phyloP scores from a whole-genome alignment of 2,797 vertebrate genomes.

The Anguilla pacifica region DNA sequence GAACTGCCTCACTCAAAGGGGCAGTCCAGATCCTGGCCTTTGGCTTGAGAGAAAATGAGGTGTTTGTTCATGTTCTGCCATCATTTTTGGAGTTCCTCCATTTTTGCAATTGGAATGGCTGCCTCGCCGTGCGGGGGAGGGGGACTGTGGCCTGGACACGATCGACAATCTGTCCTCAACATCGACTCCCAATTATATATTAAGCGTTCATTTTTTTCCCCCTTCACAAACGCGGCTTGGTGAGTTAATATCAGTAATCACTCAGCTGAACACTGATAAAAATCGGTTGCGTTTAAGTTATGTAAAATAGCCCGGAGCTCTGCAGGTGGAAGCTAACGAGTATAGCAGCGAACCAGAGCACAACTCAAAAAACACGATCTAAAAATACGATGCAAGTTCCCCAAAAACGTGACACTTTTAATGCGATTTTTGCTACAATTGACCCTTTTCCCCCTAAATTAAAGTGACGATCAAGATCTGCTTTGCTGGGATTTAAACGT shows the following conservation, averaged over 20 bases:
- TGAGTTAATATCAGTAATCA: neutral
- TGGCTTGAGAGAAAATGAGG: neutral
- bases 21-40: neutral
- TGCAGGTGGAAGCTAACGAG: too few species aligned
- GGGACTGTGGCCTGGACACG: neutral
- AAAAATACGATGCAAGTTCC: neutral
- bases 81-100: neutral
- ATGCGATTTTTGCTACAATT: neutral
- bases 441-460: neutral
- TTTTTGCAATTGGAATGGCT: neutral
- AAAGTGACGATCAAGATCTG: constrained; percentile 2
- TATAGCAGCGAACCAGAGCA: neutral
- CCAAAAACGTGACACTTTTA: neutral
- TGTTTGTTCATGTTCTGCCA: neutral
- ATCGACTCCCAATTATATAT: too few species aligned
- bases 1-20: neutral
- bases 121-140: neutral
- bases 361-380: neutral
- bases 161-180: neutral
- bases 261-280: too few species aligned
- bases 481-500: neutral
- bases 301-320: too few species aligned
- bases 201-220: neutral
- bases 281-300: too few species aligned
- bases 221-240: neutral